These are phyloP conservation scores for Ceuthmochares aereus DNA, from an alignment of 2,113 vertebrate genomes.

Conservation along the genomic window DNA sequence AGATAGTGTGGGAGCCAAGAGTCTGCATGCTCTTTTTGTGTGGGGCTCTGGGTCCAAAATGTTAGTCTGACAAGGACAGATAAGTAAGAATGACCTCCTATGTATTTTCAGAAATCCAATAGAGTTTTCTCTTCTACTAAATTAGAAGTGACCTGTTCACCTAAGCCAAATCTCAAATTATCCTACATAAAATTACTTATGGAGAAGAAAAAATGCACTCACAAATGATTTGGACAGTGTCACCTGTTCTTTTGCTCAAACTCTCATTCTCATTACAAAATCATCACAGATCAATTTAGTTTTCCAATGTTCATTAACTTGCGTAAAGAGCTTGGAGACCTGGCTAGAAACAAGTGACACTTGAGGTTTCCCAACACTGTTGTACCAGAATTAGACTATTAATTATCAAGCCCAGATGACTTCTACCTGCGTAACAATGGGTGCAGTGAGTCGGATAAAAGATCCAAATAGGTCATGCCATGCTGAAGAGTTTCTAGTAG, in stretches of 20 bases:
- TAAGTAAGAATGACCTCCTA: background rate
- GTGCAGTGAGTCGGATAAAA: background rate
- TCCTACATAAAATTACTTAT: background rate
- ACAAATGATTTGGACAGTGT: background rate
- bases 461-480: background rate
- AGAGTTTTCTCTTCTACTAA: background rate
- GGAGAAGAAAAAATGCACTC: background rate
- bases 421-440: background rate
- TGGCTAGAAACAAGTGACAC: background rate
- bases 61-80: background rate
- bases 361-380: background rate
- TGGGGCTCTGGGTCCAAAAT: background rate
- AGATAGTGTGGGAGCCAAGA: background rate
- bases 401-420: background rate
- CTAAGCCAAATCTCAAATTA: background rate
- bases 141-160: background rate
- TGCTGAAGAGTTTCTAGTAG: background rate
- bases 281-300: background rate
- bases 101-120: background rate
- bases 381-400: background rate
- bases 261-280: constrained; percentile 12
- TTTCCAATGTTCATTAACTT: background rate
- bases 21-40: background rate
- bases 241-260: background rate
- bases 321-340: background rate